These are phyloP conservation scores for Chymomyza caudatula DNA, from an alignment of 2,888 invertebrate species.

Conservation along the genomic window DNA sequence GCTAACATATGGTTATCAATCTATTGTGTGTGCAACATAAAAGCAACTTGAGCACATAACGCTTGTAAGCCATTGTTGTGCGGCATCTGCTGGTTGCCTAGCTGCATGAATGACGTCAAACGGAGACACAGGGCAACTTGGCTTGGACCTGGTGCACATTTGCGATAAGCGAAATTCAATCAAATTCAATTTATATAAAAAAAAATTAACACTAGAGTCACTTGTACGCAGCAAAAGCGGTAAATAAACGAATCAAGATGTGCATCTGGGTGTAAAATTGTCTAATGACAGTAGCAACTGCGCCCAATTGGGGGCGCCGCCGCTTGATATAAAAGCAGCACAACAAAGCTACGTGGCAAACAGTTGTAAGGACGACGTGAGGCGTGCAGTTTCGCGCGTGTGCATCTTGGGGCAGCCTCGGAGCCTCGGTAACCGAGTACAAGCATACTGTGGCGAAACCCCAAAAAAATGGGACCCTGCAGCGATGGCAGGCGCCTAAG, in stretches of 20 bases:
- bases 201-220: conserved; percentile 61
- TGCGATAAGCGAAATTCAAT: conserved; percentile 63
- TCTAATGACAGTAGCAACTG: conserved; percentile 39
- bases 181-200: conserved; percentile 67
- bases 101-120: conserved; percentile 24
- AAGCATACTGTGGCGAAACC: not conserved
- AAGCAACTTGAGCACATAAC: not conserved
- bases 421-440: not conserved
- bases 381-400: not conserved
- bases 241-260: conserved; percentile 56
- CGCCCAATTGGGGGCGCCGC: conserved; percentile 16
- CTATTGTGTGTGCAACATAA: not conserved
- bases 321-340: conserved; percentile 50
- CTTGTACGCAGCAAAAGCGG: conserved; percentile 19
- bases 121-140: not conserved
- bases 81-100: conserved; percentile 12
- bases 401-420: conserved; percentile 2
- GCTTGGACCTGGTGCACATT: conserved; percentile 44
- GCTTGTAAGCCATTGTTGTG: not conserved
- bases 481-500: not conserved
- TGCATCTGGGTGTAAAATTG: conserved; percentile 62
- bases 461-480: not conserved
- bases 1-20: not conserved
- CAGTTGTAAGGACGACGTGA: conserved; percentile 32
- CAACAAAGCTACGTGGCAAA: conserved; percentile 15